Evolutionary conservation across 2,113 vertebrate species (phyloP).

Genomic region (Neoarius graeffei): DNA sequence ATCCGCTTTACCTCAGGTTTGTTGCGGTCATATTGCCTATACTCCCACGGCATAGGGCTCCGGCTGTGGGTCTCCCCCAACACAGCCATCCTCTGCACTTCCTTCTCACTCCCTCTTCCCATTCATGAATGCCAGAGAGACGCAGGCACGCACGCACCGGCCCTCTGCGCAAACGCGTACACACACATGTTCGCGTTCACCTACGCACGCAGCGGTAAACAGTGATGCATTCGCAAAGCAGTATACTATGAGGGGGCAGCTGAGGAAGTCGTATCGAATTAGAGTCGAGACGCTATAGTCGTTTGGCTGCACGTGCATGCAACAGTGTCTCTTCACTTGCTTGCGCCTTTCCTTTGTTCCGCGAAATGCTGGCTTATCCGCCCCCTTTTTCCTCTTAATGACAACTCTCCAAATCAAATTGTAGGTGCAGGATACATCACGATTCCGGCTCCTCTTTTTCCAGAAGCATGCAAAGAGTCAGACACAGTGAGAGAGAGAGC

Average conservation of each 20-base stretch:
- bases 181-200: constrained; percentile 40
- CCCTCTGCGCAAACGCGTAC: constrained; percentile 53
- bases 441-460: background rate
- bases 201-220: constrained; percentile 39
- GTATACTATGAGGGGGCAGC: constrained; percentile 47
- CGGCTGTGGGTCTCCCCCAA: constrained; percentile 65
- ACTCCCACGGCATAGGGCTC: constrained; percentile 67
- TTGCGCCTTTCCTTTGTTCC: constrained; percentile 12
- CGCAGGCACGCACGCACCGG: constrained; percentile 35
- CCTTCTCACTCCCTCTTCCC: constrained; percentile 61
- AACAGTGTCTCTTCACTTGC: constrained; percentile 21
- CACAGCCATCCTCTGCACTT: constrained; percentile 74
- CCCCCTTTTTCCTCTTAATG: background rate
- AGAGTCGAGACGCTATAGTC: constrained; percentile 60
- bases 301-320: background rate
- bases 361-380: constrained; percentile 19
- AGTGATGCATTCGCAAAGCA: constrained; percentile 32
- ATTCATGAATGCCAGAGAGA: constrained; percentile 53
- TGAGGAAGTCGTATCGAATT: constrained; percentile 66
- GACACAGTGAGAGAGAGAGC: background rate
- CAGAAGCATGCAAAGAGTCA: constrained; percentile 1
- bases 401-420: constrained; percentile 36
- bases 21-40: constrained; percentile 68
- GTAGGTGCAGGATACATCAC: background rate
- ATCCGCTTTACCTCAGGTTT: constrained; percentile 72